Conservation (phyloP, 2,797 vertebrate species). For the Silurus lanzhouensis region DNA sequence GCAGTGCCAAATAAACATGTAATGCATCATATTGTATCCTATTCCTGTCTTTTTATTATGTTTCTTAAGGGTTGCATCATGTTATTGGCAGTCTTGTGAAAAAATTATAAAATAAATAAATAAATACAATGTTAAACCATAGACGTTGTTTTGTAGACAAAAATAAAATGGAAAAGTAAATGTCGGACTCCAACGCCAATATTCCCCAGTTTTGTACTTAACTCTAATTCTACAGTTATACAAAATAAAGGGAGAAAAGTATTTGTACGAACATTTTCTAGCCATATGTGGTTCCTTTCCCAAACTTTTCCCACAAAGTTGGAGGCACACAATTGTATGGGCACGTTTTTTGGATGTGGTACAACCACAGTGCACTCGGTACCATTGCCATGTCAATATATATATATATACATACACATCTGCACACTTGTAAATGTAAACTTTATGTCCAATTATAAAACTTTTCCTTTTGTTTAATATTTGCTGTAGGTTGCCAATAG, state of each 20-base stretch:
- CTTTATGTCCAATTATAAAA: too few relatives aligned
- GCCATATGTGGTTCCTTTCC: too few relatives aligned
- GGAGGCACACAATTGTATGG: too few relatives aligned
- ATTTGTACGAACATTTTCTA: too few relatives aligned
- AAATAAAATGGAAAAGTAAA: not conserved
- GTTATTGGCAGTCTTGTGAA: not conserved
- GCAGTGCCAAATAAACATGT: not conserved
- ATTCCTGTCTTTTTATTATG: slow-evolving; percentile 7
- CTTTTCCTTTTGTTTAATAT: too few relatives aligned
- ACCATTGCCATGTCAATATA: too few relatives aligned
- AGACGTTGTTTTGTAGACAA: not conserved
- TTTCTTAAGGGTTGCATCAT: slow-evolving; percentile 22
- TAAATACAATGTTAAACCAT: not conserved
- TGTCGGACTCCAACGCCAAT: not conserved
- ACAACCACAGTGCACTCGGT: too few relatives aligned
- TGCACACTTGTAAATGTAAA: too few relatives aligned
- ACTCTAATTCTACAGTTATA: not conserved
- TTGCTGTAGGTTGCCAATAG: too few relatives aligned
- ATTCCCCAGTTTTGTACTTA: not conserved
- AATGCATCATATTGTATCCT: not conserved
- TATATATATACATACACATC: too few relatives aligned
- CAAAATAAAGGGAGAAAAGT: not conserved
- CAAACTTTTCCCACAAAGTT: too few relatives aligned
- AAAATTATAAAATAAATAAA: not conserved
- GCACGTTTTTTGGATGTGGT: too few relatives aligned